A percentile compares a stretch with the other conserved stretches of the same genome.
Evolutionary conservation across 1,140 invertebrate genomes (phyloP).

Genomic region (Drosophila bipectinata): DNA sequence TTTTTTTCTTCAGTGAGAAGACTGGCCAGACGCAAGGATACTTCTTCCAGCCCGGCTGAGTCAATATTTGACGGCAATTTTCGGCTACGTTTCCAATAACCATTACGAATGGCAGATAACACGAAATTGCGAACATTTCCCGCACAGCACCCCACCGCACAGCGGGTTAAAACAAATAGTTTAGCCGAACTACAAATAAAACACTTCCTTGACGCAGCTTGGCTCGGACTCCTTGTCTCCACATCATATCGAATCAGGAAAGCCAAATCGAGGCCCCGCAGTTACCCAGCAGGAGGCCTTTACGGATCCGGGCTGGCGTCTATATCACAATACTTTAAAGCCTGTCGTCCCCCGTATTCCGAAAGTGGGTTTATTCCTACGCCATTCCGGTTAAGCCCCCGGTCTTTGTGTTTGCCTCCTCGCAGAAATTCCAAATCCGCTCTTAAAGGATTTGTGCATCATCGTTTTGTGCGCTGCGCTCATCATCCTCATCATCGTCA

Average conservation of each 20-base stretch:
- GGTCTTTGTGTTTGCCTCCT: conserved; percentile 34
- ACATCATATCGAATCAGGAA: conserved; percentile 32
- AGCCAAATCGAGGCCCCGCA: conserved; percentile 26
- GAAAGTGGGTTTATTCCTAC: conserved; percentile 8
- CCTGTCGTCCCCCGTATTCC: conserved; percentile 8
- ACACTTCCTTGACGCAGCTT: conserved; percentile 55
- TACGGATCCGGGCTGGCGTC: conserved; percentile 47
- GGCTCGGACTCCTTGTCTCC: not conserved
- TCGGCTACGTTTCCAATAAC: conserved; percentile 72
- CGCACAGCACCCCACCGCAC: conserved; percentile 56
- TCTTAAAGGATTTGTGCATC: conserved; percentile 70
- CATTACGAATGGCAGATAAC: conserved; percentile 55
- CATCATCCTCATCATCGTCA: conserved; percentile 41
- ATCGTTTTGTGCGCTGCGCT: conserved; percentile 58
- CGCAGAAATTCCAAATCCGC: conserved; percentile 61
- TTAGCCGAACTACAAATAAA: conserved; percentile 72
- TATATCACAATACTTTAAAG: conserved; percentile 61
- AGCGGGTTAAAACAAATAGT: conserved; percentile 80
- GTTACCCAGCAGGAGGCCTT: conserved; percentile 57
- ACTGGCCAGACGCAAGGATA: not conserved
- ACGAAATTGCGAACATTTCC: conserved; percentile 63
- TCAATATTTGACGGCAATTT: conserved; percentile 70
- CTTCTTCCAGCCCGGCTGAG: conserved; percentile 20
- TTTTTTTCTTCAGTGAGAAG: conserved; percentile 1
- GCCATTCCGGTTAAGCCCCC: conserved; percentile 24